Evolutionary conservation across 2,888 invertebrate species (phyloP), one percentile per base, ranked within the genome.

Genomic region (Synanthedon vespiformis): DNA sequence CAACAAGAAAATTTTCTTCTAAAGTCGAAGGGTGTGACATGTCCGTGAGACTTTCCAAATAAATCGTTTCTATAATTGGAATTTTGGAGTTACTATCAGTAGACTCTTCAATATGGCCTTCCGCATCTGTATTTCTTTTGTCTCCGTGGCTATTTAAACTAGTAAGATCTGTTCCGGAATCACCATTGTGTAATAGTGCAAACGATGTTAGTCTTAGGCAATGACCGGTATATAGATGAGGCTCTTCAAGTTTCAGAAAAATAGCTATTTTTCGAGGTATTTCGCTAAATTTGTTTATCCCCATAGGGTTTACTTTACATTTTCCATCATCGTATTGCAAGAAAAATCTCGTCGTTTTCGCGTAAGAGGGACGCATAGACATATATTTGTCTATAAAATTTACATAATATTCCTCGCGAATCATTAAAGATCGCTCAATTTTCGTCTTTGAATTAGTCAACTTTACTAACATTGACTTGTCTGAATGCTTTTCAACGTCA

Each of bases 201-300:
- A 27, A 22, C 0, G 57, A 55, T 4, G 55, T 57, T 48, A 54
- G 48, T 8, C 53, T 50, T 40, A 54, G 56, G 47, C 56, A 58
- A 52, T 58, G 54, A 13, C 57, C 56, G 3, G 53, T 57, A 49
- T 57, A 58, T 50, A 52, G 47, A 40, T 49, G 51, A 18, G 55
- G 55, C 18, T 54, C 49, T 2, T 48, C 50, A 12, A 57, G 53
- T 1, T 22, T 48, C 41, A 55, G 51, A 48, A 16, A 53, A 16
- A 49, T 58, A 2, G 57, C 60, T 41, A 58, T 58, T 53, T 53
- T 48, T 52, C 56, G 56, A 16, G 58, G 57, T 40, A 59, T 51
- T 3, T 40, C 40, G 13, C 56, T 55, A 51, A 56, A 40, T 55
- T 55, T 56, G 22, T 54, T 52, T 8, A 40, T 53, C 1, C 55